Conservation (phyloP, 2,888 invertebrate genomes). For the Leucophenga maculata region DNA sequence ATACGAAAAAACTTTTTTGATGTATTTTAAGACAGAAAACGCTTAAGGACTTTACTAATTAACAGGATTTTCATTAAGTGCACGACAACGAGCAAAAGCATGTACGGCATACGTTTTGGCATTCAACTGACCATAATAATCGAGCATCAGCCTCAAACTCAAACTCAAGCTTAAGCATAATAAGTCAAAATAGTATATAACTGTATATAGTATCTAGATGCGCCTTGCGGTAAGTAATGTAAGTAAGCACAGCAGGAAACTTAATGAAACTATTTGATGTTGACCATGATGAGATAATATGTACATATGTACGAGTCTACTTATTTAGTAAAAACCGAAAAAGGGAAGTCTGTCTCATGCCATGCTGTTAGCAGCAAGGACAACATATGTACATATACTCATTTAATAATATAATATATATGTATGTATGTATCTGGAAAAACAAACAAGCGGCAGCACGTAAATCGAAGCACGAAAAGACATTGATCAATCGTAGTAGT, state of each 20-base stretch:
- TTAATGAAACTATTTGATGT: conserved; percentile 18
- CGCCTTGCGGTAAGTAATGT: conserved; percentile 14
- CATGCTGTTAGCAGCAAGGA: not conserved
- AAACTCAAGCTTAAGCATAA: not conserved
- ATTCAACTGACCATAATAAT: not conserved
- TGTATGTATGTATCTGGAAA: conserved; percentile 1
- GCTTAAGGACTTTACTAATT: conserved; percentile 46
- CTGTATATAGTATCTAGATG: not conserved
- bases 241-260: not conserved
- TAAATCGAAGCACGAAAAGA: not conserved
- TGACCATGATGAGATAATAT: too few relatives aligned
- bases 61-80: conserved; percentile 44
- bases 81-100: not conserved
- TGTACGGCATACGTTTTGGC: not conserved
- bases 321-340: not conserved
- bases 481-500: not conserved
- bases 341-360: not conserved
- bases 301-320: not conserved
- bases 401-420: not conserved
- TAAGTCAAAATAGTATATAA: not conserved
- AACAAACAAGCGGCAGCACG: conserved; percentile 14
- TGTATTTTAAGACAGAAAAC: conserved; percentile 13
- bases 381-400: not conserved
- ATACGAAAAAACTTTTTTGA: not conserved
- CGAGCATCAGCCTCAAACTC: not conserved